Evolutionary conservation across 1,140 invertebrate genomes (phyloP).

Genomic region (Dufourea novaeangliae): DNA sequence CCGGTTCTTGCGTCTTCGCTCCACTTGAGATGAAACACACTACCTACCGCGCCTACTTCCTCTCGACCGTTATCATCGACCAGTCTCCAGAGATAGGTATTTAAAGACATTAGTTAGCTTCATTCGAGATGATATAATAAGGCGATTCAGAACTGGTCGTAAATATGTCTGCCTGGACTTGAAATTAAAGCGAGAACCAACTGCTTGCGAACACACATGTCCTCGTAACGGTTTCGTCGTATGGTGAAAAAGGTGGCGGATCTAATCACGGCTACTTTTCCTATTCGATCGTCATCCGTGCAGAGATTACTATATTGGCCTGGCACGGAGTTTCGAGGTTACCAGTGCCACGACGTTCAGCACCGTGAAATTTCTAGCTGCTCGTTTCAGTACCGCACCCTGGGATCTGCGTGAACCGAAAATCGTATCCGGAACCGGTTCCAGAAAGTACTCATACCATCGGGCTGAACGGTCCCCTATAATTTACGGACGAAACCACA

Average conservation of each 20-base stretch:
- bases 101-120: constrained; percentile 21
- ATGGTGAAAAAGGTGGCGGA: constrained; percentile 15
- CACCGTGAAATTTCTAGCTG: constrained; percentile 30
- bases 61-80: constrained; percentile 34
- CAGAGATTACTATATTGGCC: not conserved
- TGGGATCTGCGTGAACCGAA: too few species aligned
- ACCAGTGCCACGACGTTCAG: constrained; percentile 6
- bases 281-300: not conserved
- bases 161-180: not conserved
- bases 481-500: constrained; percentile 46
- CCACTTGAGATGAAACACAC: not conserved
- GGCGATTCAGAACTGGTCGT: not conserved
- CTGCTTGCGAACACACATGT: not conserved
- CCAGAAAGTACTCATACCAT: constrained; percentile 51
- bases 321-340: constrained; percentile 16
- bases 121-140: not conserved
- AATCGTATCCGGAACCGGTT: constrained; percentile 53
- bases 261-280: constrained; percentile 15
- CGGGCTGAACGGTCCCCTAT: constrained; percentile 23
- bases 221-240: constrained; percentile 29
- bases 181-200: not conserved
- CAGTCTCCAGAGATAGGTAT: constrained; percentile 12
- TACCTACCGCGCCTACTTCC: constrained; percentile 13
- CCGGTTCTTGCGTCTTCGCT: constrained; percentile 17
- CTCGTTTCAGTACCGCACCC: constrained; percentile 4